These are phyloP conservation scores for Diplosoma virens DNA, from an alignment of 23 tunicate species.

Conservation along the genomic window DNA sequence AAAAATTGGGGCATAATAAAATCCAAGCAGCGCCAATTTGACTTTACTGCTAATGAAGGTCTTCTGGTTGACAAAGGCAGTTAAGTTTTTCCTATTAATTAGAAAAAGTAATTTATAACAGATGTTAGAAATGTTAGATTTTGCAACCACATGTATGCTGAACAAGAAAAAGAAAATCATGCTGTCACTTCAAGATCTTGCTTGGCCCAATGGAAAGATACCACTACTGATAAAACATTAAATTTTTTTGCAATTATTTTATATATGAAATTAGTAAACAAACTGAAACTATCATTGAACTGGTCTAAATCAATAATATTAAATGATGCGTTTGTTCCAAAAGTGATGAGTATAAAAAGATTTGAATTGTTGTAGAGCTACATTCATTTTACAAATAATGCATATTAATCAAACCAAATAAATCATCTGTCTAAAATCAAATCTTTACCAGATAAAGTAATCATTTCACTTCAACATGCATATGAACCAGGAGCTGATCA, in stretches of 20 bases:
- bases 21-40: background rate
- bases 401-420: background rate
- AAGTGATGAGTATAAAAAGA: background rate
- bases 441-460: background rate
- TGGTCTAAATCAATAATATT: background rate
- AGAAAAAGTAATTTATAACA: background rate
- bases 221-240: background rate
- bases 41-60: background rate
- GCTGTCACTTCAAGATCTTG: background rate
- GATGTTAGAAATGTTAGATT: background rate
- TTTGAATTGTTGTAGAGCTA: background rate
- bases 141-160: background rate
- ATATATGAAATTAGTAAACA: background rate
- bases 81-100: background rate
- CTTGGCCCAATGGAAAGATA: background rate
- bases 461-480: background rate
- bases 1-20: background rate
- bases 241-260: background rate
- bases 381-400: background rate
- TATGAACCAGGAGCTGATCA: background rate
- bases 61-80: background rate
- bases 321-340: background rate
- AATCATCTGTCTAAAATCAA: background rate
- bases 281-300: background rate
- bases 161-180: background rate